Evolutionary conservation across 2,797 vertebrate genomes (phyloP), one percentile per base, ranked within the genome.

Genomic region (Poecilia picta): DNA sequence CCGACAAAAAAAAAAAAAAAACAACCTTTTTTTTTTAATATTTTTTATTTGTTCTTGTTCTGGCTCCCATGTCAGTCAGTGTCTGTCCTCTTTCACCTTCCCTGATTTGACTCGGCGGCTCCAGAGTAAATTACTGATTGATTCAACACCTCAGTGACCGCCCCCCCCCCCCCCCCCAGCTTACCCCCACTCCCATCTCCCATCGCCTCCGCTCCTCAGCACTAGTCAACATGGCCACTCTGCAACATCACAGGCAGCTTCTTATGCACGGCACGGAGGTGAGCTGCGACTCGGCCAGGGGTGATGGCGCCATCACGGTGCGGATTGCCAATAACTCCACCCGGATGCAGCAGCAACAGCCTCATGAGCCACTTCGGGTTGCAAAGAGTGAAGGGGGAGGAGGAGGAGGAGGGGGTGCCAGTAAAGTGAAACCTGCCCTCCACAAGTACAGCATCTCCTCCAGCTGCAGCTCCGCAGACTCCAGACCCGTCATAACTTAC

Each of bases 381-480:
- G 93, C 84, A 86, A 89, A 70, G 93, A 88, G 86, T 59, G 89
- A 81, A 8, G 83, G 77, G 18, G 86, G 4, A 16, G 15, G 15
- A 5, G 47, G 78, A 13, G 87, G 78, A 55, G 81, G 80, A 12
- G 89, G 94, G 74, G 85, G 79, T 59, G 84, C 81, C 39, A 89
- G 80, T 68, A 93, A 90, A 81, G 84, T 88, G 74, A 96, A 96
- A 83, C 94, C 96, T 72, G 96, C 96, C 91, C 96, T 95, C 72
- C 96, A 97, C 94, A 99, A 98, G 89, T 97, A 97, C 95, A 98
- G 98, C 86, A 97, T 99, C 92, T 98, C 98, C 10, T 99, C 98
- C 92, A 99, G 97, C 95, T 97, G 97, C 91, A 98, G 98, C 93
- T 99, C 97, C 0, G 97, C 96, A 49, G 97, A 98, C 92, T 97